These are phyloP conservation scores for Chamaetylas fuelleborni DNA, from an alignment of 2,113 vertebrate species.

Conservation along the genomic window DNA sequence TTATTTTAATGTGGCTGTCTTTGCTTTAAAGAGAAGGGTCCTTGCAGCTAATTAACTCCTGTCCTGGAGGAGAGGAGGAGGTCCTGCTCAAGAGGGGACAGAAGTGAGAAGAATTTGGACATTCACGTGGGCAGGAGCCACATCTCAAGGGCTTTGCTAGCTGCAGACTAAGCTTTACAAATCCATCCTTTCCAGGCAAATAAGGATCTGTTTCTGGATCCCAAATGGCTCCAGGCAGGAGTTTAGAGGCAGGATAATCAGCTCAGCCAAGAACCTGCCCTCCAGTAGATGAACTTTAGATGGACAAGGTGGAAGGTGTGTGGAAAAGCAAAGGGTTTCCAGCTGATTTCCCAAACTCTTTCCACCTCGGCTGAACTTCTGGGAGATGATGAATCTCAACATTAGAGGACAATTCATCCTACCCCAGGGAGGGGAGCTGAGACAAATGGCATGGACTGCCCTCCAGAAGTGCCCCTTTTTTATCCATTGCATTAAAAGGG, in stretches of 20 bases:
- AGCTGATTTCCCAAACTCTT: background rate
- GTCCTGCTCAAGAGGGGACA: background rate
- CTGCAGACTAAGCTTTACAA: background rate
- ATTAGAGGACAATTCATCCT: background rate
- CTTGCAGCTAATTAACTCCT: background rate
- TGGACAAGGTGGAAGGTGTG: background rate
- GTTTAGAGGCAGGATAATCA: background rate
- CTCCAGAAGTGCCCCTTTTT: background rate
- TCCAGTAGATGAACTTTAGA: background rate
- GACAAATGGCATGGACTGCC: background rate
- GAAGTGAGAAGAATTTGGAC: background rate
- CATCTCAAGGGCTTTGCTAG: background rate
- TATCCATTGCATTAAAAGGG: background rate
- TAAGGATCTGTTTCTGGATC: background rate
- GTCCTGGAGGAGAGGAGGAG: background rate
- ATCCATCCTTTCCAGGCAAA: background rate
- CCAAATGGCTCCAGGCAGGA: background rate
- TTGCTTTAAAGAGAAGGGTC: background rate
- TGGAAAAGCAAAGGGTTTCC: background rate
- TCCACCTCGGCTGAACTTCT: background rate
- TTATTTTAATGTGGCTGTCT: background rate
- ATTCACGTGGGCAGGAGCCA: background rate
- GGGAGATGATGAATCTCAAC: background rate
- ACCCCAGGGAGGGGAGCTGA: background rate
- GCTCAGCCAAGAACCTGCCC: background rate